Evolutionary conservation across 2,888 invertebrate species (phyloP), one percentile per base, ranked within the genome.

Genomic region (Dolichomitus sp.): DNA sequence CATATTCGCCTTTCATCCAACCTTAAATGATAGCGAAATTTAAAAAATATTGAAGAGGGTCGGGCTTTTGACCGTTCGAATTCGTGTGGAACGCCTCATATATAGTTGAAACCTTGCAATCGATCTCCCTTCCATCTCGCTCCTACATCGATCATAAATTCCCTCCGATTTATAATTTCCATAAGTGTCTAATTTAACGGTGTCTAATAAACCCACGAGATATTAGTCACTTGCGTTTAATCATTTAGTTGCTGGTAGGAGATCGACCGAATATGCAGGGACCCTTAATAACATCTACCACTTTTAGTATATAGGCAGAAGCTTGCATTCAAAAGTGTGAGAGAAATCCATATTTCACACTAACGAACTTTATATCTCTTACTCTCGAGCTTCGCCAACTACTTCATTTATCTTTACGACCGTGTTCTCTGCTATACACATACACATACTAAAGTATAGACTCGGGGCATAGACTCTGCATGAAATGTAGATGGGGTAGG

Each of bases 351-450:
- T 78, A 81, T 73, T 81, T 73, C 78, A 61, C 61, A 54, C 66
- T 77, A 61, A 54, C 61, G 77, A 81, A 77, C 77, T 68, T 81
- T 72, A 73, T 68, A 77, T 73, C 72, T 68, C 72, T 68, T 40
- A 68, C 68, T 81, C 59, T 50, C 40, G 42, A 61, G 69, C 27
- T 33, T 68, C 59, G 50, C 50, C 37, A 61, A 66, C 77, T 68
- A 50, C 50, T 77, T 61, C 73, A 68, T 77, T 77, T 73, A 77
- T 81, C 81, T 77, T 77, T 77, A 77, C 52, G 68, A 73, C 33
- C 37, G 59, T 61, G 70, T 65, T 63, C 70, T 70, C 65, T 27
- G 42, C 63, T 17, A 69, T 63, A 52, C 70, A 70, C 37, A 50
- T 37, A 59, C 17, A 59, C 50, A 33, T 19, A 14, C 48, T 37